phyloP scores from a whole-genome alignment of 1,140 invertebrate genomes.

The Ephestia elutella region DNA sequence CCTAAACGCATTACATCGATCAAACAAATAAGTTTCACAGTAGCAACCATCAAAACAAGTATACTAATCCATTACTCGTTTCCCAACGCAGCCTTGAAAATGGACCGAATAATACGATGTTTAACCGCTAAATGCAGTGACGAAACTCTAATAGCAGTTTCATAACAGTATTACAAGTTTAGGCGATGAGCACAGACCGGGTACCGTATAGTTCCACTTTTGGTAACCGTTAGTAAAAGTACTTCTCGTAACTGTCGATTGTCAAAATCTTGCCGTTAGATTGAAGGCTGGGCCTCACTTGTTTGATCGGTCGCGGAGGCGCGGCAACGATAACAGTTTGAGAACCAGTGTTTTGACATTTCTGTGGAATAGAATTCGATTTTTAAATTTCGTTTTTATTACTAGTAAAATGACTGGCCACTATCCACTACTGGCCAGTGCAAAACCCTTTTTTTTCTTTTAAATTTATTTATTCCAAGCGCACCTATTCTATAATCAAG shows the following conservation, averaged over 20 bases:
- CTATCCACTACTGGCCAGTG: too few species aligned
- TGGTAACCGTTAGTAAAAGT: conserved; percentile 66
- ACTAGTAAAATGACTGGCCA: too few species aligned
- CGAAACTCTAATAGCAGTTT: conserved; percentile 57
- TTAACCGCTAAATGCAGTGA: conserved; percentile 33
- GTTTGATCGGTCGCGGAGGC: conserved; percentile 1
- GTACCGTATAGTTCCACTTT: conserved; percentile 68
- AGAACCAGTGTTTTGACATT: conserved; percentile 14
- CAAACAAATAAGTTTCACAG: neutral
- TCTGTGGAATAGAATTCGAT: neutral
- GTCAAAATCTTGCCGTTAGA: conserved; percentile 29
- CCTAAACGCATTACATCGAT: neutral
- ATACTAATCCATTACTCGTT: conserved; percentile 21
- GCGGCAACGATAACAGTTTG: neutral
- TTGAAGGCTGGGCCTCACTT: neutral
- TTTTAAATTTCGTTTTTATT: neutral
- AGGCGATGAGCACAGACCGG: conserved; percentile 52
- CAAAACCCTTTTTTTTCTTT: too few species aligned
- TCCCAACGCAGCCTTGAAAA: conserved; percentile 52
- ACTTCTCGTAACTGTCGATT: conserved; percentile 46
- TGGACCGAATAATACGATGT: conserved; percentile 9
- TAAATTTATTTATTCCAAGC: too few species aligned
- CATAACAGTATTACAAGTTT: conserved; percentile 68
- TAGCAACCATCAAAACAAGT: neutral
- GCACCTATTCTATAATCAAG: too few species aligned